Percentiles rank a stretch among this genome's conserved stretches.
phyloP scores from a whole-genome alignment of 2,797 vertebrate species.

The Rhabdophis nuchalis region DNA sequence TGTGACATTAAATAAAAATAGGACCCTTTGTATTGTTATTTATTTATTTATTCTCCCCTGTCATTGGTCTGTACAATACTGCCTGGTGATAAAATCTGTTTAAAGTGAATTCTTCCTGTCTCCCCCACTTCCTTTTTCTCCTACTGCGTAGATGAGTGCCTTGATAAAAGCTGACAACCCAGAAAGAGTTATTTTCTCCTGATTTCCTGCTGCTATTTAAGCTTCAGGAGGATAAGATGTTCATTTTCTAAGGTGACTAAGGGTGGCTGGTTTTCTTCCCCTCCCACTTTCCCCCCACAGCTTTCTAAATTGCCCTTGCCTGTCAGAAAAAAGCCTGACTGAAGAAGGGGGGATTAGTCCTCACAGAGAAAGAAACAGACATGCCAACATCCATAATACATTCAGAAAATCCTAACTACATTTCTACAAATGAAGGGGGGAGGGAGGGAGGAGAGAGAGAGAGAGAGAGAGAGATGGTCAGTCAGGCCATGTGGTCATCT shows the following conservation, averaged over 20 bases:
- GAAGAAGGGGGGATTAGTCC: neutral
- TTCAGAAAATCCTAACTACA: neutral
- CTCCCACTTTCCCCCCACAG: neutral
- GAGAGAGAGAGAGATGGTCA: neutral
- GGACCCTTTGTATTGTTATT: slow-evolving; percentile 26
- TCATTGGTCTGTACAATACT: slow-evolving; percentile 18
- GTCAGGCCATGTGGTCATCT: neutral
- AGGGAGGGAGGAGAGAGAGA: accelerated
- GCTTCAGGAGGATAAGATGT: slow-evolving; percentile 48
- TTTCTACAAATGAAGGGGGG: neutral
- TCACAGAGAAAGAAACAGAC: neutral
- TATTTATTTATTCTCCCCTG: neutral
- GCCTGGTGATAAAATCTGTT: slow-evolving; percentile 42
- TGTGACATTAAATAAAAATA: slow-evolving; percentile 10
- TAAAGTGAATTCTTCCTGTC: slow-evolving; percentile 33
- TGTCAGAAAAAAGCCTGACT: slow-evolving; percentile 4
- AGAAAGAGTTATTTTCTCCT: slow-evolving; percentile 55
- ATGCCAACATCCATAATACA: neutral
- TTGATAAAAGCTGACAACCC: slow-evolving; percentile 57
- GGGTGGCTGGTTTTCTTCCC: neutral
- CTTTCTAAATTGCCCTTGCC: slow-evolving; percentile 41
- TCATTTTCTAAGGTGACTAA: slow-evolving; percentile 56
- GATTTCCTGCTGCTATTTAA: slow-evolving; percentile 55
- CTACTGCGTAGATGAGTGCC: slow-evolving; percentile 48
- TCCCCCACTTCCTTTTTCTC: slow-evolving; percentile 39